Percentiles rank a stretch among this genome's conserved stretches.
Evolutionary conservation across 1,140 invertebrate genomes (phyloP).

Genomic region (Stegodyphus mimosarum): DNA sequence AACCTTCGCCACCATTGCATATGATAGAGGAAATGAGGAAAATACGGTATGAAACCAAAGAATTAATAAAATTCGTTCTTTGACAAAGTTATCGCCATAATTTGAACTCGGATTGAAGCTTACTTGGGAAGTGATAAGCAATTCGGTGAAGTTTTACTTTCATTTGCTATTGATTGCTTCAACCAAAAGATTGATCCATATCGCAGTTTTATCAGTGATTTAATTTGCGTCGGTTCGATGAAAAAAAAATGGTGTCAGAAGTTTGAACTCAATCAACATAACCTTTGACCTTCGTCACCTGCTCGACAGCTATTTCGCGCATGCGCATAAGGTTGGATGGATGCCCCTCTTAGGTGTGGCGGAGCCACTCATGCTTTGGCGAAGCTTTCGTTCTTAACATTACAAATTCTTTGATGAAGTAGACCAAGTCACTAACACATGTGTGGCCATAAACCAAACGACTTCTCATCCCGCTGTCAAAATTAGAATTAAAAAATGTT

Average conservation of each 20-base stretch:
- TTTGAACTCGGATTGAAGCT: no score
- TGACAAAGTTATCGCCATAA: no score
- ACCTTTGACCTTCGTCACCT: not conserved
- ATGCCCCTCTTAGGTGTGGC: not conserved
- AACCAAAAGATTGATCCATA: no score
- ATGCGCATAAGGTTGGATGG: not conserved
- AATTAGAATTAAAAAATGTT: not conserved
- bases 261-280: not conserved
- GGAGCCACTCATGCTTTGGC: not conserved
- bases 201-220: no score
- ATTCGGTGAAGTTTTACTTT: no score
- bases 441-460: not conserved
- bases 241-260: not conserved
- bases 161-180: no score
- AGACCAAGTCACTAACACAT: not conserved
- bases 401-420: not conserved
- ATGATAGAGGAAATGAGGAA: no score
- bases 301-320: not conserved
- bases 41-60: no score
- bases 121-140: no score
- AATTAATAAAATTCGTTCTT: no score
- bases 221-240: no score
- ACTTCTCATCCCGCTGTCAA: not conserved
- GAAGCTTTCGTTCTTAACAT: not conserved
- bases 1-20: no score